Evolutionary conservation across 1,140 invertebrate genomes (phyloP), one percentile per base, ranked within the genome.

Genomic region (Drosophila ohnishii): DNA sequence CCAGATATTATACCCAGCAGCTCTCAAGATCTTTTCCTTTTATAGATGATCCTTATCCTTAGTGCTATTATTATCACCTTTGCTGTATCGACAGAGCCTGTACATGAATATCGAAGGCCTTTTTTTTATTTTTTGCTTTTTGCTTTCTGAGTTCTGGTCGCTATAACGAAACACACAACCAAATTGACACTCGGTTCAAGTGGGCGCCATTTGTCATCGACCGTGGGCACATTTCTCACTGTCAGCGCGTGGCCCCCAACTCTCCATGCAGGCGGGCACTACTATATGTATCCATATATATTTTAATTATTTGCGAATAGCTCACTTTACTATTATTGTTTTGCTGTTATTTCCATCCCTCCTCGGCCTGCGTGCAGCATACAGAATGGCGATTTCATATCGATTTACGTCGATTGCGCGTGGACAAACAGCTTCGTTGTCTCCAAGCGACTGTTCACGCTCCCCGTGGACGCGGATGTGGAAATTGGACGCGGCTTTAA

Each of bases 381-480:
- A 80, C 80, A 91, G 79, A 91, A 91, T 86, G 90, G 90, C 73
- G 90, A 91, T 89, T 91, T 91, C 69, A 91, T 91, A 82, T 91
- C 89, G 59, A 89, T 91, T 78, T 90, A 90, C 77, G 81, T 91
- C 63, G 90, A 91, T 66, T 91, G 90, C 62, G 66, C 62, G 60
- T 91, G 90, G 90, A 90, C 89, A 70, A 90, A 91, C 72, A 91
- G 90, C 75, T 91, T 90, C 74, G 89, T 91, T 48, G 90, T 91
- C 64, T 90, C 90, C 57, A 91, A 90, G 65, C 89, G 89, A 30
- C 71, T 91, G 35, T 90, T 86, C 60, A 79, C 90, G 34, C 61
- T 91, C 62, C 90, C 90, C 39, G 57, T 89, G 63, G 83, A 88
- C 30, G 90, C 90, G 55, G 90, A 91, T 76, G 89, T 91, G 63